Base-by-base conservation (phyloP, 2,888 invertebrate genomes). In the Drosophila sordidapex region DNA sequence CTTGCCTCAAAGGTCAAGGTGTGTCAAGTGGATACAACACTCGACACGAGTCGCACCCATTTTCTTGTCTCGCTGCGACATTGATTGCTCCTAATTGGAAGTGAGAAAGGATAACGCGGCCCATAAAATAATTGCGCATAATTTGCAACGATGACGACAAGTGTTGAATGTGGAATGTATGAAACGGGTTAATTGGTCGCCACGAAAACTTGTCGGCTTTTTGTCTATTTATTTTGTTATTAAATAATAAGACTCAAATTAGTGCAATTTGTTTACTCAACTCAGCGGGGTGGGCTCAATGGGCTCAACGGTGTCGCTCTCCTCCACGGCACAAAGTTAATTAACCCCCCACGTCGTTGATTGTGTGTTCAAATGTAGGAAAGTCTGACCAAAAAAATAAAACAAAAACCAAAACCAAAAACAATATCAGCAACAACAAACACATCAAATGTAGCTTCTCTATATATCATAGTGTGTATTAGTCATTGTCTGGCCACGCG, bases 191-290 rank as follows among this genome's bases (percentile, higher is more conserved):
- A 75, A 82, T 82, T 82, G 80, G 64, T 60, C 59, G 11, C 31
- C 46, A 43, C 40, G 51, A 56, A 10, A 54, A 64, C 40, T 68
- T 79, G 82, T 67, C 77, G 80, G 73, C 75, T 70, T 77, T 46
- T 82, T 71, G 70, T 86, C 72, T 89, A 84, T 82, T 89, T 89
- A 88, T 82, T 87, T 88, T 73, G 84, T 83, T 86, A 87, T 85
- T 85, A 87, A 87, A 83, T 86, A 87, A 87, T 83, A 86, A 83
- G 89, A 82, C 87, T 79, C 89, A 82, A 88, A 89, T 86, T 88
- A 88, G 74, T 82, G 81, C 81, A 85, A 82, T 88, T 88, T 86
- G 89, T 86, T 86, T 87, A 67, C 75, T 61, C 71, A 78, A 61
- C 80, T 46, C 63, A 43, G 33, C 18, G 62, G 48, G 46, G 58